Conservation (phyloP, 1,140 invertebrate genomes). For the Bombus waltoni region DNA sequence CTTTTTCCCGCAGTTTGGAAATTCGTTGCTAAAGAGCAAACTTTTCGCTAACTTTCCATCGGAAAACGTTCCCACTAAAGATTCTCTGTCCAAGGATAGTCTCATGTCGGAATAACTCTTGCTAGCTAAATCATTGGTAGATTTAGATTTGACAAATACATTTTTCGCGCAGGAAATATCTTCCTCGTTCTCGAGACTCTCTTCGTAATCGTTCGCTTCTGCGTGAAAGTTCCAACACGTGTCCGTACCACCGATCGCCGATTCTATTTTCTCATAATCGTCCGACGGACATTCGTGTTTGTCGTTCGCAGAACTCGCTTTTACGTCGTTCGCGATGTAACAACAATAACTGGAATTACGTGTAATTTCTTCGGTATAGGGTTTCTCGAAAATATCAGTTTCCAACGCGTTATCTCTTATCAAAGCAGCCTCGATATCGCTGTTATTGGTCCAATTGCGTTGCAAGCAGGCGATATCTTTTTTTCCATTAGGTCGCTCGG, state of each 20-base stretch:
- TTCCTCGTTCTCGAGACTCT: background rate
- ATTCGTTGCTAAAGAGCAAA: background rate
- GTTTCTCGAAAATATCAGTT: background rate
- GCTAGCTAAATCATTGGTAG: background rate
- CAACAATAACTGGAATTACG: background rate
- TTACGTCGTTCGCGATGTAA: background rate
- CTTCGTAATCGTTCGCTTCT: background rate
- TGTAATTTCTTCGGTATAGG: background rate
- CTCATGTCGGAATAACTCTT: background rate
- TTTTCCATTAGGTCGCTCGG: background rate
- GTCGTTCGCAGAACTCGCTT: background rate
- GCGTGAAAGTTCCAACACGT: too few relatives aligned
- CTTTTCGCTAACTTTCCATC: constrained; percentile 3
- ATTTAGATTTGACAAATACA: constrained; percentile 15
- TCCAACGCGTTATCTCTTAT: background rate
- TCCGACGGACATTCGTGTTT: constrained; percentile 1
- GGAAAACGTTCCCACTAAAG: background rate
- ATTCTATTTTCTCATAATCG: constrained; percentile 56
- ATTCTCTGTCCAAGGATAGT: background rate
- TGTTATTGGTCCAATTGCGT: background rate
- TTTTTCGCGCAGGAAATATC: background rate
- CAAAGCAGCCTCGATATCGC: background rate
- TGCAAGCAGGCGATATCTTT: background rate
- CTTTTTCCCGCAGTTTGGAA: constrained; percentile 46
- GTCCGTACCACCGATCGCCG: background rate